These are phyloP conservation scores for Drosophila incognita DNA, from an alignment of 2,888 invertebrate genomes.

Conservation along the genomic window DNA sequence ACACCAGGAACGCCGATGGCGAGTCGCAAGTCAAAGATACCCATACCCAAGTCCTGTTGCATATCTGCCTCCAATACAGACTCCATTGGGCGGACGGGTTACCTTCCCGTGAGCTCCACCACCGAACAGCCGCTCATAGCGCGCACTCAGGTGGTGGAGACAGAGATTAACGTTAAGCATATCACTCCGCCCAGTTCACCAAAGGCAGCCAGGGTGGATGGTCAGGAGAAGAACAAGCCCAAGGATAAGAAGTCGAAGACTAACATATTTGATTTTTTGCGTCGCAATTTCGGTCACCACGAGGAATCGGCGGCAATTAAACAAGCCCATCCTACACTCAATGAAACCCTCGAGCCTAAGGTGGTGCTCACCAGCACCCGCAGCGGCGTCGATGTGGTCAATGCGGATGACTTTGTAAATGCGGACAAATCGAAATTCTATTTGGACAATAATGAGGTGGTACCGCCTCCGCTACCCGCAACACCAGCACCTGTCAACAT, in stretches of 20 bases:
- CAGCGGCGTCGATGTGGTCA: constrained; percentile 75
- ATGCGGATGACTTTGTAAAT: constrained; percentile 69
- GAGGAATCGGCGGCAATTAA: constrained; percentile 62
- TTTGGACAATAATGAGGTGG: constrained; percentile 67
- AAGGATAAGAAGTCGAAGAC: constrained; percentile 80
- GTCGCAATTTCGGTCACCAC: constrained; percentile 83
- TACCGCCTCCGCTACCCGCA: constrained; percentile 67
- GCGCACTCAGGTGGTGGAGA: constrained; percentile 82
- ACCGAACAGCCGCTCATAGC: constrained; percentile 77
- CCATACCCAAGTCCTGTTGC: constrained; percentile 72
- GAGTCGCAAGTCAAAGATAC: constrained; percentile 76
- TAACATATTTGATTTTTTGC: constrained; percentile 85
- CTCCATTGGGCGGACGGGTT: constrained; percentile 73
- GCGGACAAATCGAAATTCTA: constrained; percentile 84
- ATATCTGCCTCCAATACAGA: constrained; percentile 72
- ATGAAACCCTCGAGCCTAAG: constrained; percentile 54
- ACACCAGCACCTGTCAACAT: constrained; percentile 83
- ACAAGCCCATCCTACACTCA: constrained; percentile 52
- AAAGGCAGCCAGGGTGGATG: constrained; percentile 26
- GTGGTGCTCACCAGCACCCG: constrained; percentile 60
- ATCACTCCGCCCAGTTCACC: constrained; percentile 78
- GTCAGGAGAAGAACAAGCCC: constrained; percentile 25
- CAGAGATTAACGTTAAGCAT: constrained; percentile 83
- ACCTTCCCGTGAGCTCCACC: constrained; percentile 31
- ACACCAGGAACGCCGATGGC: constrained; percentile 67